Base-by-base conservation (phyloP, 2,113 vertebrate species). In the Chitala chitala region DNA sequence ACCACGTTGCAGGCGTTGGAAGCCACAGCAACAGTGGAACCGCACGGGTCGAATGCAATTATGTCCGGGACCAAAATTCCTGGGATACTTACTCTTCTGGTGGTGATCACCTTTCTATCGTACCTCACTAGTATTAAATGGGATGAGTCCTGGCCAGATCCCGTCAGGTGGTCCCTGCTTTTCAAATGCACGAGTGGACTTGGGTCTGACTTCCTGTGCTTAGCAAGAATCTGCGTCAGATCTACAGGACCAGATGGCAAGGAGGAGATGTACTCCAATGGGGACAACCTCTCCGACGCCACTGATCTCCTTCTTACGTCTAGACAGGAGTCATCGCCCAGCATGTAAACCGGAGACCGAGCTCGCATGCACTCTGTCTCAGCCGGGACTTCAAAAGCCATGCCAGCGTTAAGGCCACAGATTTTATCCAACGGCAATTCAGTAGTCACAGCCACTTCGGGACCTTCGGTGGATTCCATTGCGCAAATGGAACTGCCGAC, bases 11-110 rank as follows among this genome's bases (percentile, higher is more conserved):
- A 94, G 0, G 90, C 92, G 78, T 97, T 99, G 69, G 97, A 98
- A 5, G 96, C 94, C 73, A 99, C 93, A 0, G 94, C 94, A 0
- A 98, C 87, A 0, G 89, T 91, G 59, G 92, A 92, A 5, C 90
- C 90, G 56, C 84, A 87, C 0, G 83, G 82, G 77, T 94, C 91
- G 79, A 96, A 95, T 12, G 94, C 92, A 64, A 98, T 86, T 20
- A 98, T 91, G 78, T 99, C 97, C 1, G 96, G 97, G 42, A 95
- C 94, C 81, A 98, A 82, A 80, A 99, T 91, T n/a, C 96, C 96
- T 0, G 96, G 95, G 54, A 99, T 90, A 74, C 90, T 91, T 24
- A 95, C 94, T 82, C 93, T 98, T 77, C 91, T 90, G 24, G 91
- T 94, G 66, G 89, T 90, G 0, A 93, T 94, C 55, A 91, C 91